These are phyloP conservation scores for Orientallactaga bullata DNA, from an alignment of 2,113 vertebrate species.

Conservation along the genomic window DNA sequence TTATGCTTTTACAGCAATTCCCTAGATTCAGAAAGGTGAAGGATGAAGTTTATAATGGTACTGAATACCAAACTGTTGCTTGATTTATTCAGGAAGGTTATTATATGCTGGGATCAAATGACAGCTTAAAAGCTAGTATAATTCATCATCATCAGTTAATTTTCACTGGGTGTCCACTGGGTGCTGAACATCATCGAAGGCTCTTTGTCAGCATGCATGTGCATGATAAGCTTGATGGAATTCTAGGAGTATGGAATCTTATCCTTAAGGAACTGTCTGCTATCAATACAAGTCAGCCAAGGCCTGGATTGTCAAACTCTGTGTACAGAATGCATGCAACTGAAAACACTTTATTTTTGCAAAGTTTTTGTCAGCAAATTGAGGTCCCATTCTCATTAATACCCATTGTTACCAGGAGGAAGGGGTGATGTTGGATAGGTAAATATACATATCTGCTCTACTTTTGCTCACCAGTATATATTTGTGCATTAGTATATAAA, in stretches of 20 bases:
- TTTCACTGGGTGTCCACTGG: slow-evolving; percentile 74
- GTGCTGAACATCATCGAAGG: slow-evolving; percentile 59
- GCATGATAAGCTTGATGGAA: slow-evolving; percentile 64
- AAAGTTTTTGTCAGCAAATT: slow-evolving; percentile 3
- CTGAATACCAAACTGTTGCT: slow-evolving; percentile 79
- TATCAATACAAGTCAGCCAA: slow-evolving; percentile 36
- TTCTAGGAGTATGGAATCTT: slow-evolving; percentile 15
- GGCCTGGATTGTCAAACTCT: slow-evolving; percentile 10
- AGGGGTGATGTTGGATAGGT: background rate
- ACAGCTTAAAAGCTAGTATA: slow-evolving; percentile 81
- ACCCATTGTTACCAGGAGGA: background rate
- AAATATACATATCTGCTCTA: background rate
- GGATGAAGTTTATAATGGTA: slow-evolving; percentile 78
- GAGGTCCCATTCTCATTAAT: background rate
- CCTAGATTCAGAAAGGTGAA: slow-evolving; percentile 73
- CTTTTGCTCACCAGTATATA: background rate
- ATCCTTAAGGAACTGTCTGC: slow-evolving; percentile 25
- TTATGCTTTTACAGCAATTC: slow-evolving; percentile 78
- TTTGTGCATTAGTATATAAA: background rate
- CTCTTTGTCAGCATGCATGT: slow-evolving; percentile 64
- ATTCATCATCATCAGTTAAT: slow-evolving; percentile 81
- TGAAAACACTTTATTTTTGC: slow-evolving; percentile 25
- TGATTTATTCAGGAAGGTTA: slow-evolving; percentile 81
- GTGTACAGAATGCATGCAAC: slow-evolving; percentile 12
- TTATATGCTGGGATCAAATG: slow-evolving; percentile 75